phyloP scores from a whole-genome alignment of 2,113 vertebrate species.

The Damaliscus lunatus region DNA sequence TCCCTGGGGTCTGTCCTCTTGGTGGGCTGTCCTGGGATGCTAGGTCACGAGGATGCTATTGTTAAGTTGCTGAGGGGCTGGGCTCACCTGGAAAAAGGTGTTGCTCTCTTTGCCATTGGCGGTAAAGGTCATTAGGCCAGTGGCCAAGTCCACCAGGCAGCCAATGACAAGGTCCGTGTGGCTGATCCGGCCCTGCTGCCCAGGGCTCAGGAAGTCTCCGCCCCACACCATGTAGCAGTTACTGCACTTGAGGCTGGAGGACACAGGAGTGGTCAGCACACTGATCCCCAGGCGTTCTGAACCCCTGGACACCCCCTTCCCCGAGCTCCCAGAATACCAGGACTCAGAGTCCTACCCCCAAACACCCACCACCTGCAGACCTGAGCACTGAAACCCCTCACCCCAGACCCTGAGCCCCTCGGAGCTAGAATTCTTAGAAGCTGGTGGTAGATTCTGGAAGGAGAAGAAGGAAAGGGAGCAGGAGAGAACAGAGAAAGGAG shows the following conservation, averaged over 20 bases:
- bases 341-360: not conserved
- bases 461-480: not conserved
- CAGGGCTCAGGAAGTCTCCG: constrained; percentile 88
- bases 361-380: not conserved
- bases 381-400: not conserved
- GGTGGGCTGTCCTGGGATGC: not conserved
- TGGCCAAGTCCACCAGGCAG: constrained; percentile 93
- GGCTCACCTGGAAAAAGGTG: constrained; percentile 93
- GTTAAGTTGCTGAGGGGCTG: not conserved
- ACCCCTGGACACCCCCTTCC: not conserved
- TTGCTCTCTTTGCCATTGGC: constrained; percentile 96
- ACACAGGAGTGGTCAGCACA: not conserved
- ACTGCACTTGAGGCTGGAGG: constrained; percentile 90
- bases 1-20: not conserved
- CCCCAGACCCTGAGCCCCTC: not conserved
- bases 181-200: constrained; percentile 91
- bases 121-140: constrained; percentile 95
- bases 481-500: not conserved
- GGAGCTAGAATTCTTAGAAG: not conserved
- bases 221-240: constrained; percentile 99
- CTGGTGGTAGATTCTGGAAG: not conserved
- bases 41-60: not conserved
- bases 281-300: not conserved
- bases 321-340: not conserved
- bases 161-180: constrained; percentile 93